Percentiles rank a stretch among this genome's conserved stretches.
Conservation (phyloP, 1,140 invertebrate genomes). For the Varroa destructor region DNA sequence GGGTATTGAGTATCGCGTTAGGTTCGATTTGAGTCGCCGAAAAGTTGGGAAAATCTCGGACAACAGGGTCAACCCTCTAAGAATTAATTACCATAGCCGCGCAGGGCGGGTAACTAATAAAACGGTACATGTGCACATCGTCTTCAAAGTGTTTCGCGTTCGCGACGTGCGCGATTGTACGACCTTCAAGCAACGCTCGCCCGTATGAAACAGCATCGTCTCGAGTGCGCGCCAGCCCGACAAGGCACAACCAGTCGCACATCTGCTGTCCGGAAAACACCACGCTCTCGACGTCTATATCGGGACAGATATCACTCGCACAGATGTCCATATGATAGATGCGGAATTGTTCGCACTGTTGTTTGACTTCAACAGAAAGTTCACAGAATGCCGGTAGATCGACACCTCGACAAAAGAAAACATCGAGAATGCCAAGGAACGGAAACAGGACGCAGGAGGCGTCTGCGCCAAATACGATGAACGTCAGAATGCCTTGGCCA, state of each 20-base stretch:
- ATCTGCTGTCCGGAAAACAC: slow-evolving; percentile 71
- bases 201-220: slow-evolving; percentile 66
- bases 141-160: slow-evolving; percentile 61
- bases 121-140: slow-evolving; percentile 43
- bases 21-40: neutral
- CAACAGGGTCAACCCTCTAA: neutral
- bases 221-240: slow-evolving; percentile 58
- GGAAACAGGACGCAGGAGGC: slow-evolving; percentile 56
- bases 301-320: slow-evolving; percentile 52
- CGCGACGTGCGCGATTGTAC: slow-evolving; percentile 66
- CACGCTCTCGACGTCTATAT: slow-evolving; percentile 48
- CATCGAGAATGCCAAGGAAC: slow-evolving; percentile 43
- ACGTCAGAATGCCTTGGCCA: slow-evolving; percentile 69
- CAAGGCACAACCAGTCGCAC: slow-evolving; percentile 67
- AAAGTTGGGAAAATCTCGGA: neutral
- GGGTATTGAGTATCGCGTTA: neutral
- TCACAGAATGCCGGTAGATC: slow-evolving; percentile 52
- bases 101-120: slow-evolving; percentile 28
- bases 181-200: slow-evolving; percentile 62
- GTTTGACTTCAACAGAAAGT: slow-evolving; percentile 57
- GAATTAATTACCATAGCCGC: neutral
- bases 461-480: slow-evolving; percentile 68
- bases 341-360: slow-evolving; percentile 74
- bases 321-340: slow-evolving; percentile 69
- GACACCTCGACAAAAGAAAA: slow-evolving; percentile 13